Percentiles rank a stretch among this genome's conserved stretches.
These are phyloP conservation scores for Agrilus cyanescens DNA, from an alignment of 2,888 invertebrate genomes.

Conservation along the genomic window DNA sequence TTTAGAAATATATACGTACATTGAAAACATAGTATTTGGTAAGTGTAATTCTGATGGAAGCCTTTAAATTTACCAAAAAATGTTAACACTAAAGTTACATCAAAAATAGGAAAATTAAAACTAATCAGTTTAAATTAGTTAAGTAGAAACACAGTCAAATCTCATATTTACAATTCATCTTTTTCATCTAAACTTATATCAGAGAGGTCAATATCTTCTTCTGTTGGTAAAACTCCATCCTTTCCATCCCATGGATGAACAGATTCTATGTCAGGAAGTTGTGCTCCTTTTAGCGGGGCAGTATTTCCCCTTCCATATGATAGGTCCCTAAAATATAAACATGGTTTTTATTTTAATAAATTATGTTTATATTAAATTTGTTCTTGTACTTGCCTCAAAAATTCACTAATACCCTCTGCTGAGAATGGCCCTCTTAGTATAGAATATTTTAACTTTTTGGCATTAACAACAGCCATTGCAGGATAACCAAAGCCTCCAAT, in stretches of 20 bases:
- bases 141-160: too few relatives aligned
- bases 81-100: too few relatives aligned
- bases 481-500: slow-evolving; percentile 98
- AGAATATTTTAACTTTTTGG: slow-evolving; percentile 94
- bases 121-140: too few relatives aligned
- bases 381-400: slow-evolving; percentile 49
- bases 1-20: too few relatives aligned
- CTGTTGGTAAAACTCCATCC: slow-evolving; percentile 74
- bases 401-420: slow-evolving; percentile 89
- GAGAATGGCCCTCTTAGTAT: slow-evolving; percentile 89
- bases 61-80: too few relatives aligned
- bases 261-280: slow-evolving; percentile 57
- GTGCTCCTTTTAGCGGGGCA: slow-evolving; percentile 72
- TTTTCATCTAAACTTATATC: slow-evolving; percentile 77
- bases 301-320: slow-evolving; percentile 88
- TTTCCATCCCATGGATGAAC: slow-evolving; percentile 88
- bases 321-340: slow-evolving; percentile 49
- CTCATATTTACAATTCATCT: slow-evolving; percentile 52
- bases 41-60: too few relatives aligned
- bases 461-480: slow-evolving; percentile 93
- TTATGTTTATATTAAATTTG: background rate
- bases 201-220: slow-evolving; percentile 86
- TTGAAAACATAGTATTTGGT: too few relatives aligned
- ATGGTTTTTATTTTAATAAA: background rate
- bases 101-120: too few relatives aligned